phyloP scores from a whole-genome alignment of 2,888 invertebrate species.

The Sussaba pulchella region DNA sequence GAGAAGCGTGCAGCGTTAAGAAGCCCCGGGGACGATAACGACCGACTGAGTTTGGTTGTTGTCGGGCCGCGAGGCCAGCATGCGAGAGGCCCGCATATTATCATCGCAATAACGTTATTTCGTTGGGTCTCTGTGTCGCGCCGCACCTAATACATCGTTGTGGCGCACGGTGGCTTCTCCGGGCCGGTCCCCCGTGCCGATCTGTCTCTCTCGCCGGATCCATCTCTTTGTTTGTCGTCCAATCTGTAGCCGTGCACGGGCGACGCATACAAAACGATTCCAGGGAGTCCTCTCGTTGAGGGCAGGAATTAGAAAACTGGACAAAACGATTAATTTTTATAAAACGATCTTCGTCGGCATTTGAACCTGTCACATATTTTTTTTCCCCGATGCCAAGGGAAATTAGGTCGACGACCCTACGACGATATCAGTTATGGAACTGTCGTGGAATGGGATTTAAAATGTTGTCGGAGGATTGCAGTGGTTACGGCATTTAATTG shows the following conservation, averaged over 20 bases:
- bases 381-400: constrained; percentile 55
- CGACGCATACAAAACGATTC: constrained; percentile 77
- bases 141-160: constrained; percentile 48
- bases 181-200: neutral
- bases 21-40: constrained; percentile 38
- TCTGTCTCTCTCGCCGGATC: neutral
- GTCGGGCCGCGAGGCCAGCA: constrained; percentile 33
- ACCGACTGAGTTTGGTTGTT: constrained; percentile 52
- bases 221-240: neutral
- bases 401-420: constrained; percentile 49
- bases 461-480: neutral
- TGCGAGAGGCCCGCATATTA: constrained; percentile 46
- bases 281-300: constrained; percentile 67
- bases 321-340: constrained; percentile 81
- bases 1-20: constrained; percentile 50
- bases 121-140: neutral
- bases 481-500: no score
- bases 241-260: constrained; percentile 20
- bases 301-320: constrained; percentile 78
- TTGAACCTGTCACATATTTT: neutral
- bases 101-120: constrained; percentile 17
- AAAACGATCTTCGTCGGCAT: constrained; percentile 62
- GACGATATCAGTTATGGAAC: neutral
- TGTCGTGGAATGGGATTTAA: neutral
- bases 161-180: constrained; percentile 13